Percentiles rank a stretch among this genome's conserved stretches.
phyloP scores from a whole-genome alignment of 2,888 invertebrate species.

The Pandemis heparana region DNA sequence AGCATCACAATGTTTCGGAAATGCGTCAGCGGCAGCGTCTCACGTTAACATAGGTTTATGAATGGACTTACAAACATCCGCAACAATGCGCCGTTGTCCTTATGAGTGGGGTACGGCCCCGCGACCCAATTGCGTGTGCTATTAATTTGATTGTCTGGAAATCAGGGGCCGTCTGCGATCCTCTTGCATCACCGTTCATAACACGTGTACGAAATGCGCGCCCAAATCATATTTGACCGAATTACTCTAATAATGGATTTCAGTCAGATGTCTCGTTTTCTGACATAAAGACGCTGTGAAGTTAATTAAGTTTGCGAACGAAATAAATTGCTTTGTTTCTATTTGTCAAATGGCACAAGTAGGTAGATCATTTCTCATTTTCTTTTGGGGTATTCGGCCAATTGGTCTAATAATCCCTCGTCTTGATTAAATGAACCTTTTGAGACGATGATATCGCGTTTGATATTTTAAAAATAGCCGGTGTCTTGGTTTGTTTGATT shows the following conservation, averaged over 20 bases:
- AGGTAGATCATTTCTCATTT: not conserved
- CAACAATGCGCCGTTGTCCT: conserved; percentile 28
- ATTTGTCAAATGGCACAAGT: not conserved
- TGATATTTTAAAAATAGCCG: not conserved
- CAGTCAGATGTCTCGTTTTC: not conserved
- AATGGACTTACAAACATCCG: conserved; percentile 25
- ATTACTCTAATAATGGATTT: not conserved
- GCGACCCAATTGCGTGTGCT: conserved; percentile 41
- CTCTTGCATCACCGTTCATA: conserved; percentile 31
- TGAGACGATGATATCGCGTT: not conserved
- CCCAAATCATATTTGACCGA: conserved; percentile 12
- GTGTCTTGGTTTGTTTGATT: not conserved
- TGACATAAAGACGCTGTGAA: conserved; percentile 2
- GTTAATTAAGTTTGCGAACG: not conserved
- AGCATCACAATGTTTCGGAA: not conserved
- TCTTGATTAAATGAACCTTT: not conserved
- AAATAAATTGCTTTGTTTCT: conserved; percentile 2
- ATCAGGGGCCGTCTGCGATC: conserved; percentile 36
- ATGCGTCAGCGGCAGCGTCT: not conserved
- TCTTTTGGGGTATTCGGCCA: not conserved
- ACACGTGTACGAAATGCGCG: conserved; percentile 15
- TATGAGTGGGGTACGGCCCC: conserved; percentile 23
- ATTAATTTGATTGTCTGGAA: conserved; percentile 43
- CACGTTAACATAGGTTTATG: conserved; percentile 11
- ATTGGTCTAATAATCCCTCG: not conserved